Evolutionary conservation across 2,113 vertebrate species (phyloP).

Genomic region (Pituophis catenifer): DNA sequence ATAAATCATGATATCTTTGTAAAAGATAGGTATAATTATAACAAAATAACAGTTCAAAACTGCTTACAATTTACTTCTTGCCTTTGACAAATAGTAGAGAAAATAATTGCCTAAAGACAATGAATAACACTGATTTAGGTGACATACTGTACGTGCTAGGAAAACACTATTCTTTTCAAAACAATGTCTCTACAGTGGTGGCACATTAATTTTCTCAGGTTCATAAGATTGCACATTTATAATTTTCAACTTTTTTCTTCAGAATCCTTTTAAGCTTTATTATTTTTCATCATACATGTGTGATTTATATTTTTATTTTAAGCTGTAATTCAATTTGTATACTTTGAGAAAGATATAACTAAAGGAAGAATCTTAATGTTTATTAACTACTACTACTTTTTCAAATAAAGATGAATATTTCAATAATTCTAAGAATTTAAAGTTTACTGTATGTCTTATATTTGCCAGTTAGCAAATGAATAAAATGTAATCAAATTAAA

Average conservation of each 20-base stretch:
- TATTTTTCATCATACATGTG: slow-evolving; percentile 33
- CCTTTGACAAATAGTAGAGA: slow-evolving; percentile 59
- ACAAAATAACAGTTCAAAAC: slow-evolving; percentile 63
- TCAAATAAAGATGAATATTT: not conserved
- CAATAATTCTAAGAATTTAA: not conserved
- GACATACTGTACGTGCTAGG: slow-evolving; percentile 34
- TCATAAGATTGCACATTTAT: slow-evolving; percentile 48
- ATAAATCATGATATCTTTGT: slow-evolving; percentile 70
- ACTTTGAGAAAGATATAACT: slow-evolving; percentile 29
- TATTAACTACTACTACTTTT: not conserved
- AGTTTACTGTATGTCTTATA: not conserved
- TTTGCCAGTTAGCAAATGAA: not conserved
- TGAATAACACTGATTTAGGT: slow-evolving; percentile 66
- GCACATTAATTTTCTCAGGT: slow-evolving; percentile 63
- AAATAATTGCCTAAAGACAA: slow-evolving; percentile 70
- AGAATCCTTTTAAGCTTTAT: slow-evolving; percentile 37
- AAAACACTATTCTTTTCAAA: slow-evolving; percentile 50
- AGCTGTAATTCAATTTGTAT: not conserved
- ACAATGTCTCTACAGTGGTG: slow-evolving; percentile 39
- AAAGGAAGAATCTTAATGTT: not conserved
- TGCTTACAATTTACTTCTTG: slow-evolving; percentile 66
- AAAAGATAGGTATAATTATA: slow-evolving; percentile 65
- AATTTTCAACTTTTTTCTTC: slow-evolving; percentile 51
- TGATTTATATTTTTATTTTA: slow-evolving; percentile 34
- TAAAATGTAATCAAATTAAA: not conserved